These are phyloP conservation scores for Caenorhabditis latens DNA, from an alignment of 1,140 invertebrate genomes.

Conservation along the genomic window DNA sequence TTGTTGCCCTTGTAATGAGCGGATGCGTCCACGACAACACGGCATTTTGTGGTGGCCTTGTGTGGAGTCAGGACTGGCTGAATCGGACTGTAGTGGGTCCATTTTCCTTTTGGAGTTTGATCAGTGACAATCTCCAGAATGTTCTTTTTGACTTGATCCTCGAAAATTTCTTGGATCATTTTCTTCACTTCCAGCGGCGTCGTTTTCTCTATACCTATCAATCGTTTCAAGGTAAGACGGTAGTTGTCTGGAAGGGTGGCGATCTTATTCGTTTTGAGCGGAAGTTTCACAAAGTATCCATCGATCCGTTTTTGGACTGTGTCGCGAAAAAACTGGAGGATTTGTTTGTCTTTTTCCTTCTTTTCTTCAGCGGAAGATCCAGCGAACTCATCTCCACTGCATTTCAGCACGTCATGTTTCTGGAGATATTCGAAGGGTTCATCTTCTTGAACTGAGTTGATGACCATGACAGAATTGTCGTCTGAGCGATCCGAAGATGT, in stretches of 20 bases:
- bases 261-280: neutral
- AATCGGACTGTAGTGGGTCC: slow-evolving; percentile 77
- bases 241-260: neutral
- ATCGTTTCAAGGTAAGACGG: neutral
- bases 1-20: slow-evolving; percentile 68
- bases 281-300: neutral
- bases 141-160: neutral
- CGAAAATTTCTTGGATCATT: neutral
- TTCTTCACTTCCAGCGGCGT: neutral
- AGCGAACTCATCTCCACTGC: neutral
- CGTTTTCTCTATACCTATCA: neutral
- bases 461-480: neutral
- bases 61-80: slow-evolving; percentile 78
- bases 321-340: no score
- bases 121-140: neutral
- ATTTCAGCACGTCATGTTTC: neutral
- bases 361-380: neutral
- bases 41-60: slow-evolving; percentile 70
- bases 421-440: neutral
- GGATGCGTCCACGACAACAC: slow-evolving; percentile 78
- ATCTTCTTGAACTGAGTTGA: neutral
- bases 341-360: neutral
- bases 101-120: neutral
- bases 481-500: neutral
- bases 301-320: no score